Base-by-base conservation (phyloP, 2,113 vertebrate species). In the Nothocercus julius region DNA sequence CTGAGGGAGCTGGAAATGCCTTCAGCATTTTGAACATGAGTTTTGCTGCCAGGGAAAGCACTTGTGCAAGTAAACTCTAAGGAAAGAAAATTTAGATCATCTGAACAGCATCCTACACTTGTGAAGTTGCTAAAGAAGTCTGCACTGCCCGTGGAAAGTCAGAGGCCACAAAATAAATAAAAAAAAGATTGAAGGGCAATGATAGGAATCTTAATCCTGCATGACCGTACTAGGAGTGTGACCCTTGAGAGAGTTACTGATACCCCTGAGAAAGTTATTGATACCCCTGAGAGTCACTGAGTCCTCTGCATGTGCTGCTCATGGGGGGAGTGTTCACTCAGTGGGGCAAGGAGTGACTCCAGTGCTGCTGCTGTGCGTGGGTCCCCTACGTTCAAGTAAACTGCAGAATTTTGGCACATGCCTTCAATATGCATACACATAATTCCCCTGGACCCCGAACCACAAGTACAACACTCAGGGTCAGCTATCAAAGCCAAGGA, bases 11-110 rank as follows among this genome's bases (percentile, higher is more conserved):
- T 75, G 74, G 45, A 15, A 84, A 51, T 1, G 2, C 16, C n/a
- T 77, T 58, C 49, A 61, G 13, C 0, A 1, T n/a, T 89, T 78
- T 38, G 40, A 78, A 58, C 2, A 3, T 5, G 19, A 53, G 2
- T 53, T 91, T 70, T 91, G 15, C 25, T 82, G 14, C 32, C 67
- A 34, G 14, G n/a, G 44, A 49, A 69, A 16, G 44, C 32, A 34
- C 10, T 61, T 61, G 58, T 20, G 20, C 19, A 61, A 61, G 20
- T 20, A 61, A 30, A 7, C 58, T 61, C 58, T 34, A 61, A 58
- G 28, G 54, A 32, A 58, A 32, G 32, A 6, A 61, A 20, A 61
- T 16, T 34, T 34, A 34, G 19, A 61, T 61, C 32, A 61, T n/a
- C 19, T 21, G 12, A 59, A 61, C 19, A 61, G 58, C 10, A 30